Evolutionary conservation across 2,113 vertebrate genomes (phyloP).

Genomic region (Calidris pygmaea): DNA sequence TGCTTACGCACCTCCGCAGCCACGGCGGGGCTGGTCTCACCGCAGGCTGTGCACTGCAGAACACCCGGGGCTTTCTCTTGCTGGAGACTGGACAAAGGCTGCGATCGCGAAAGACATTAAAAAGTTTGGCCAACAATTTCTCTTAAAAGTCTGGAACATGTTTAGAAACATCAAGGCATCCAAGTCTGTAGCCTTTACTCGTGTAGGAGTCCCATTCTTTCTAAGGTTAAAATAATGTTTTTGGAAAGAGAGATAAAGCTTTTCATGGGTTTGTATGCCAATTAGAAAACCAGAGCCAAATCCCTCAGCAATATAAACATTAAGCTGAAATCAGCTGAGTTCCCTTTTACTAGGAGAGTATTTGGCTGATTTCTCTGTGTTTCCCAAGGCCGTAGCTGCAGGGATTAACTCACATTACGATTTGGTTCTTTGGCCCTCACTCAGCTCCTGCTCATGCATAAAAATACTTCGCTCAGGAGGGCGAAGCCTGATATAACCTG

Average conservation of each 20-base stretch:
- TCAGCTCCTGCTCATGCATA: background rate
- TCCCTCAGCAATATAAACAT: background rate
- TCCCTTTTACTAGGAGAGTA: background rate
- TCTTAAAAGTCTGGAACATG: background rate
- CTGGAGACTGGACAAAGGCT: background rate
- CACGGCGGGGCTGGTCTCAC: rapidly evolving
- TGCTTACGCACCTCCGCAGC: background rate
- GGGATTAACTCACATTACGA: background rate
- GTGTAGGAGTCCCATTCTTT: background rate
- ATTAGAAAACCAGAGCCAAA: background rate
- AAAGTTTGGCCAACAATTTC: background rate
- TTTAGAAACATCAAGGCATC: background rate
- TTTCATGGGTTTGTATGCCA: background rate
- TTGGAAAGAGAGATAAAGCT: background rate
- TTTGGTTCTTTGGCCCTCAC: background rate
- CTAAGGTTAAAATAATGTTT: background rate
- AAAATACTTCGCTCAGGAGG: background rate
- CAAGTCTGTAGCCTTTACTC: background rate
- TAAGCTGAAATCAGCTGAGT: background rate
- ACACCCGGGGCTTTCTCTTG: rapidly evolving
- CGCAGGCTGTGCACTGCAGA: rapidly evolving
- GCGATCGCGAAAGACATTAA: background rate
- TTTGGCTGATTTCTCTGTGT: background rate
- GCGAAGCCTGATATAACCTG: background rate
- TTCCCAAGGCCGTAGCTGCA: background rate